Conservation (phyloP, 2,888 invertebrate genomes). For the Eupithecia exiguata region DNA sequence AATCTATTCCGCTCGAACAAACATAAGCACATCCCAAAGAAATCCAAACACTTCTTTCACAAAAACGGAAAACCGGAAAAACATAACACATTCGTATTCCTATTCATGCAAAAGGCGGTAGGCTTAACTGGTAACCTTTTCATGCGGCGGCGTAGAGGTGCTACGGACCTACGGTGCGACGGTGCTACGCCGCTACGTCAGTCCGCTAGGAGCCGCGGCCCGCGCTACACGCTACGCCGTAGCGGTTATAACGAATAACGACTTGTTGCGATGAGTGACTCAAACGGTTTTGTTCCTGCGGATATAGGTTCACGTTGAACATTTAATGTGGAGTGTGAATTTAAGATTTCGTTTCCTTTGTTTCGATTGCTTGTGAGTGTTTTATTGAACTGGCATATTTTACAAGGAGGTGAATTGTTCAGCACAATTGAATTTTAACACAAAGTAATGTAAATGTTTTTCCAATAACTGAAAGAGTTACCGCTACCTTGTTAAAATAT, state of each 20-base stretch:
- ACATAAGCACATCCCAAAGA: conserved; percentile 54
- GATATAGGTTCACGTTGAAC: conserved; percentile 17
- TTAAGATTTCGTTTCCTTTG: conserved; percentile 31
- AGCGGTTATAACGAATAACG: conserved; percentile 26
- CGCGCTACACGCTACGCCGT: conserved; percentile 54
- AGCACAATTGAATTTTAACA: neutral
- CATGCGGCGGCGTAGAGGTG: conserved; percentile 53
- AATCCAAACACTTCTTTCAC: conserved; percentile 71
- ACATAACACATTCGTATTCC: conserved; percentile 75
- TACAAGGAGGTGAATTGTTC: neutral
- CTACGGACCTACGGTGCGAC: conserved; percentile 42
- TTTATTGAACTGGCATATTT: conserved; percentile 4
- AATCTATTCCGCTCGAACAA: conserved; percentile 39
- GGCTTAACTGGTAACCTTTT: conserved; percentile 78
- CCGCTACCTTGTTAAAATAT: neutral
- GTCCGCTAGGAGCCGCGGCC: conserved; percentile 63
- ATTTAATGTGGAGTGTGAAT: conserved; percentile 27
- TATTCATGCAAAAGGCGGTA: conserved; percentile 77
- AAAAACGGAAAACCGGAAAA: conserved; percentile 70
- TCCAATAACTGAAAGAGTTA: neutral
- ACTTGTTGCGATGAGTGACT: conserved; percentile 54
- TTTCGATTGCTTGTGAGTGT: conserved; percentile 22
- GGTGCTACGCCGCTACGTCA: conserved; percentile 66
- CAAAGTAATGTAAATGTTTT: neutral
- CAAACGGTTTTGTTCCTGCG: conserved; percentile 13